phyloP scores from a whole-genome alignment of 35 echinoderm and acorn worm genomes.

The Strongylocentrotus purpuratus region DNA sequence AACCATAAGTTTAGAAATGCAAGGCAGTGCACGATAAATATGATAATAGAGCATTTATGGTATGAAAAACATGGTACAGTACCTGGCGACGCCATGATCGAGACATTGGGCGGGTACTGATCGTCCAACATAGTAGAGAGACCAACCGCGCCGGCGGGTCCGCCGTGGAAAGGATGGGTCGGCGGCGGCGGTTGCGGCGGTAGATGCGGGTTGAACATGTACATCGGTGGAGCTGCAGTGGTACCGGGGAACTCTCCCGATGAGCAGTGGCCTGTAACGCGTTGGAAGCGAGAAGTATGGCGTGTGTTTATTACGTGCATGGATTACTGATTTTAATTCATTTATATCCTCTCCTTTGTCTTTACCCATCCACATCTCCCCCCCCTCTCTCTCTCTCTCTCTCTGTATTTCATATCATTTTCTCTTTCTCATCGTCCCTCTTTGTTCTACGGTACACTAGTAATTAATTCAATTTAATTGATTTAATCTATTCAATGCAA shows the following conservation, averaged over 20 bases:
- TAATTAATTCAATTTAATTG: no score
- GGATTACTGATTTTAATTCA: background rate
- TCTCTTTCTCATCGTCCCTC: no score
- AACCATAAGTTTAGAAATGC: no score
- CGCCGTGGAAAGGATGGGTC: background rate
- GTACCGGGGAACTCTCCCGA: background rate
- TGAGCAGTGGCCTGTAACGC: background rate
- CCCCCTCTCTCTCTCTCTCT: background rate
- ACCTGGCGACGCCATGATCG: background rate
- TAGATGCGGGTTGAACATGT: background rate
- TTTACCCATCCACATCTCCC: background rate
- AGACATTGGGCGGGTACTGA: background rate
- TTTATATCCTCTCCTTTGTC: conserved; percentile 19
- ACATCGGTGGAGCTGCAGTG: background rate
- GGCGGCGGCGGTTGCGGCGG: background rate
- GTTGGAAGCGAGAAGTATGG: background rate
- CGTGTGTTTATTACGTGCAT: background rate
- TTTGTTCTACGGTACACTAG: no score
- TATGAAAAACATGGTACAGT: background rate
- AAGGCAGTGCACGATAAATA: no score
- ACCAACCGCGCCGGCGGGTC: background rate
- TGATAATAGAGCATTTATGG: no score
- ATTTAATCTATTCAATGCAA: no score
- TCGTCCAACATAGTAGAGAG: background rate
- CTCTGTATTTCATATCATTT: background rate